phyloP scores from a whole-genome alignment of 2,888 invertebrate species.

The Cybosia mesomella region DNA sequence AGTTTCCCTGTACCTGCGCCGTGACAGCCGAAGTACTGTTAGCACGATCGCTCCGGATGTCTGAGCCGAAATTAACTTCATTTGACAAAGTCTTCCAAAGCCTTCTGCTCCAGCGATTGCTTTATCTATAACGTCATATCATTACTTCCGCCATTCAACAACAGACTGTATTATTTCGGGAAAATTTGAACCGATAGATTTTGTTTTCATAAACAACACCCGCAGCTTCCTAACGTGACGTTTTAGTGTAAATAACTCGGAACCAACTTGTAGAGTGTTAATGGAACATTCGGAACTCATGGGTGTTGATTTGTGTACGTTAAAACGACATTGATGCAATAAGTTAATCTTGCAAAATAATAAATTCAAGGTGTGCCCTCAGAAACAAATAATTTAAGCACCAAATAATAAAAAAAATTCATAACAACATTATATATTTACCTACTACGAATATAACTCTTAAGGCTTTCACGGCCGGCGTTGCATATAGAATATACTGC shows the following conservation, averaged over 20 bases:
- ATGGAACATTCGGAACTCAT: too few relatives aligned
- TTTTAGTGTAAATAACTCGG: too few relatives aligned
- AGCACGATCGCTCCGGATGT: not conserved
- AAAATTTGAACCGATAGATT: not conserved
- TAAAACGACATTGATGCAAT: too few relatives aligned
- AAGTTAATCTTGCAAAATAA: too few relatives aligned
- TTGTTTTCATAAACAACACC: not conserved
- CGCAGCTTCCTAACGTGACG: not conserved
- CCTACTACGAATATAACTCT: too few relatives aligned
- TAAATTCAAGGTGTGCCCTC: too few relatives aligned
- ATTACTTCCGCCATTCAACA: conserved; percentile 2
- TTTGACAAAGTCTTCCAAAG: conserved; percentile 2
- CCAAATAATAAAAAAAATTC: too few relatives aligned
- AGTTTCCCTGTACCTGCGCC: not conserved
- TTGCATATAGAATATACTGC: too few relatives aligned
- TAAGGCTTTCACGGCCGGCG: too few relatives aligned
- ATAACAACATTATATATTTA: too few relatives aligned
- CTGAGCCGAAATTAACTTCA: not conserved
- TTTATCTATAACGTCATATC: not conserved
- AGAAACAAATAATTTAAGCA: too few relatives aligned
- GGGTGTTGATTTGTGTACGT: too few relatives aligned
- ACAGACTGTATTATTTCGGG: not conserved
- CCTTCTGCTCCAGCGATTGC: not conserved
- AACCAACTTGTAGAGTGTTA: not conserved
- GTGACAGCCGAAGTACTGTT: not conserved